A percentile compares a stretch with the other conserved stretches of the same genome.
phyloP scores from a whole-genome alignment of 2,888 invertebrate genomes.

The Netelia melanura region DNA sequence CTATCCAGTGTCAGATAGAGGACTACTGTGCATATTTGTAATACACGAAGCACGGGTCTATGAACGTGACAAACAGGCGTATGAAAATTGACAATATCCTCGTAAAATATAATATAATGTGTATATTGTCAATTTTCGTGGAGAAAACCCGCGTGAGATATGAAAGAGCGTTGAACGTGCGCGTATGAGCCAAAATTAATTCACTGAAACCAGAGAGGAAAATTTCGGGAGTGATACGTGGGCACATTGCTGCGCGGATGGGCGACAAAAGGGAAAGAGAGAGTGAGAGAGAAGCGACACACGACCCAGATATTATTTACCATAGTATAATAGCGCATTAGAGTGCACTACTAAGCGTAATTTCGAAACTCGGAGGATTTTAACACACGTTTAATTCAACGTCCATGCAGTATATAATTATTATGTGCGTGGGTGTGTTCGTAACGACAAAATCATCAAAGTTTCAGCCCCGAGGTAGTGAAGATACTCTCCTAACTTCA shows the following conservation, averaged over 20 bases:
- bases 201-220: background rate
- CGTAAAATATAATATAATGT: too few species aligned
- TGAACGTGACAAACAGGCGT: slow-evolving; percentile 1
- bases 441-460: slow-evolving; percentile 56
- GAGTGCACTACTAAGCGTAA: slow-evolving; percentile 19
- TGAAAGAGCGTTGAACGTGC: slow-evolving; percentile 11
- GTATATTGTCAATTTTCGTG: background rate
- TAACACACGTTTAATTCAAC: slow-evolving; percentile 44
- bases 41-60: background rate
- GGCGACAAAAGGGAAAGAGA: background rate
- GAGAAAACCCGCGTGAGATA: background rate
- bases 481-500: background rate
- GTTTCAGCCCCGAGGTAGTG: slow-evolving; percentile 41
- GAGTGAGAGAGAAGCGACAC: background rate
- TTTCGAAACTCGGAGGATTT: slow-evolving; percentile 32
- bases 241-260: background rate
- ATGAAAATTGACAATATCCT: background rate
- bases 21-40: background rate
- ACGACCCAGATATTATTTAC: slow-evolving; percentile 39
- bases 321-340: slow-evolving; percentile 8
- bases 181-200: slow-evolving; percentile 25
- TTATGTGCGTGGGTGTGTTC: background rate
- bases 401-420: slow-evolving; percentile 17
- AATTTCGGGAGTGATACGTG: slow-evolving; percentile 9
- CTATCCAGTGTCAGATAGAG: background rate